Conservation (phyloP, 2,113 vertebrate genomes). For the Phyllostomus discolor region DNA sequence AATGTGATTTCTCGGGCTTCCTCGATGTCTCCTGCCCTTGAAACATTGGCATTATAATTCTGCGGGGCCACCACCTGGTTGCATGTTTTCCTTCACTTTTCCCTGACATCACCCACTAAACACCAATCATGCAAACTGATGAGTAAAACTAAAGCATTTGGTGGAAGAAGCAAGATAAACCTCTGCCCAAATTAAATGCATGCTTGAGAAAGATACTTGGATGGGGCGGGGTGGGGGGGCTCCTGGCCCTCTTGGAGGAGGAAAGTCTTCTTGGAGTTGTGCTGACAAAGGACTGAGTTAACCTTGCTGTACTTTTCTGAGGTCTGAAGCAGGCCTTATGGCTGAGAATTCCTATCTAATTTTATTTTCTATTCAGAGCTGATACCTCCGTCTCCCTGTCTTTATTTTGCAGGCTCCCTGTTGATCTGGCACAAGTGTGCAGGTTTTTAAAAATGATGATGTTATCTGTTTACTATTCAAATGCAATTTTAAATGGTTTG, state of each 20-base stretch:
- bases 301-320: constrained; percentile 69
- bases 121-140: background rate
- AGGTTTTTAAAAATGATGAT: constrained; percentile 73
- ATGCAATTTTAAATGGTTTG: constrained; percentile 81
- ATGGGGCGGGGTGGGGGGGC: background rate
- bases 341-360: constrained; percentile 70
- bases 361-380: constrained; percentile 74
- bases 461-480: constrained; percentile 83
- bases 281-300: constrained; percentile 66
- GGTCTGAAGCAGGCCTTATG: constrained; percentile 69
- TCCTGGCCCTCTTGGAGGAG: background rate
- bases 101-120: background rate
- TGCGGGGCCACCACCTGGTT: background rate
- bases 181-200: constrained; percentile 1
- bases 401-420: constrained; percentile 71
- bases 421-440: constrained; percentile 72
- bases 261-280: constrained; percentile 47
- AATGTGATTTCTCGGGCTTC: background rate
- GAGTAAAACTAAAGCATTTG: constrained; percentile 53
- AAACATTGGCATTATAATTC: background rate
- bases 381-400: constrained; percentile 64
- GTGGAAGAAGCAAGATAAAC: constrained; percentile 9
- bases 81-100: background rate
- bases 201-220: constrained; percentile 57
- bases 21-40: background rate